Conservation (phyloP, 2,888 invertebrate species). For the Leptopterna dolabrata region DNA sequence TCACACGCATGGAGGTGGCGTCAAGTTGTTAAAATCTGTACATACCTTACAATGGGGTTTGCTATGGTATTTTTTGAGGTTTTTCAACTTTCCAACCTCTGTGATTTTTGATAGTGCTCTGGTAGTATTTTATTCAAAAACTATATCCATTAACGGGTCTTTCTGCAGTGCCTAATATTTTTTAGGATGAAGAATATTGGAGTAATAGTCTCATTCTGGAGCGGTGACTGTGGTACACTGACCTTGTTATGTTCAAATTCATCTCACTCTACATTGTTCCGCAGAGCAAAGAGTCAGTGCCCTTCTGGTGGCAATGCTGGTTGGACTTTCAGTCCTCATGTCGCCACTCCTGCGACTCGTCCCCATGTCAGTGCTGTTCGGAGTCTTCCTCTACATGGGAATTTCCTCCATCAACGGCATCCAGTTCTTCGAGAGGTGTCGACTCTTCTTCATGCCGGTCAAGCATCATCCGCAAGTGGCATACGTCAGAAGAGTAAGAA, state of each 20-base stretch:
- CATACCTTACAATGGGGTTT: no score
- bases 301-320: conserved; percentile 81
- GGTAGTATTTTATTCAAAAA: no score
- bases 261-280: conserved; percentile 56
- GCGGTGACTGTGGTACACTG: no score
- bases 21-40: no score
- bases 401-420: conserved; percentile 94
- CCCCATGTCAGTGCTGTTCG: conserved; percentile 96
- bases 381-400: conserved; percentile 97
- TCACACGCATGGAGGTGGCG: no score
- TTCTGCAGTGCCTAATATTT: no score
- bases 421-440: conserved; percentile 90
- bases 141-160: no score
- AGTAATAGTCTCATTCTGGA: no score
- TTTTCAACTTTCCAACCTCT: no score
- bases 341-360: conserved; percentile 83
- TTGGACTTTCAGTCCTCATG: conserved; percentile 87
- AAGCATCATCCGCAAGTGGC: conserved; percentile 94
- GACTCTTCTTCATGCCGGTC: conserved; percentile 91
- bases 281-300: conserved; percentile 87
- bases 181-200: no score
- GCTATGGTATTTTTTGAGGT: no score
- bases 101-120: no score
- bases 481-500: conserved; percentile 85
- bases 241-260: neutral